Evolutionary conservation across 2,888 invertebrate species (phyloP).

Genomic region (Scrobipalpa costella): DNA sequence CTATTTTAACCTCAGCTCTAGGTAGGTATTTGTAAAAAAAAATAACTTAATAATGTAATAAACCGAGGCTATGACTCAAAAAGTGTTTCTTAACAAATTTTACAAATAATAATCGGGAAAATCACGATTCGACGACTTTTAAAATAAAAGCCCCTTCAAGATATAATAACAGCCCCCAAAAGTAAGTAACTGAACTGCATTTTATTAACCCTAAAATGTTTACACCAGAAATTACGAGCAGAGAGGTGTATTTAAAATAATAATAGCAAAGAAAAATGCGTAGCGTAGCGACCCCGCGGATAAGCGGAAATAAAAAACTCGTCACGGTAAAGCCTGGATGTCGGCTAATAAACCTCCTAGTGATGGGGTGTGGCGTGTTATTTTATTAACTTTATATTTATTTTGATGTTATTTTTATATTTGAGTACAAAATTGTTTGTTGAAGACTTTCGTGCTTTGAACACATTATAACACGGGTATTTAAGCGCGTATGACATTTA

Average conservation of each 20-base stretch:
- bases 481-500: too few species aligned
- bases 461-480: too few species aligned
- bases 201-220: conserved; percentile 65
- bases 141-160: neutral
- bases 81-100: too few species aligned
- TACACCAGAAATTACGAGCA: conserved; percentile 55
- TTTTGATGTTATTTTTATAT: too few species aligned
- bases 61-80: too few species aligned
- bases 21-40: too few species aligned
- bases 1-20: too few species aligned
- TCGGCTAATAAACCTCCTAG: conserved; percentile 62
- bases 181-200: conserved; percentile 43
- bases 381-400: neutral
- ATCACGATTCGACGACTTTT: neutral
- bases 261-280: conserved; percentile 35
- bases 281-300: conserved; percentile 43
- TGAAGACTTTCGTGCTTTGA: too few species aligned
- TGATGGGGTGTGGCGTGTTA: neutral
- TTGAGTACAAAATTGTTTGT: too few species aligned
- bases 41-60: too few species aligned
- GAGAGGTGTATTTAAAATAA: conserved; percentile 48
- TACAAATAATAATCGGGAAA: neutral
- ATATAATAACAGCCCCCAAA: conserved; percentile 37
- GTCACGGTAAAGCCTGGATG: conserved; percentile 67
- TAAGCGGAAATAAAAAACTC: conserved; percentile 74